Evolutionary conservation across 2,888 invertebrate species (phyloP).

Genomic region (Tetropium fuscum): DNA sequence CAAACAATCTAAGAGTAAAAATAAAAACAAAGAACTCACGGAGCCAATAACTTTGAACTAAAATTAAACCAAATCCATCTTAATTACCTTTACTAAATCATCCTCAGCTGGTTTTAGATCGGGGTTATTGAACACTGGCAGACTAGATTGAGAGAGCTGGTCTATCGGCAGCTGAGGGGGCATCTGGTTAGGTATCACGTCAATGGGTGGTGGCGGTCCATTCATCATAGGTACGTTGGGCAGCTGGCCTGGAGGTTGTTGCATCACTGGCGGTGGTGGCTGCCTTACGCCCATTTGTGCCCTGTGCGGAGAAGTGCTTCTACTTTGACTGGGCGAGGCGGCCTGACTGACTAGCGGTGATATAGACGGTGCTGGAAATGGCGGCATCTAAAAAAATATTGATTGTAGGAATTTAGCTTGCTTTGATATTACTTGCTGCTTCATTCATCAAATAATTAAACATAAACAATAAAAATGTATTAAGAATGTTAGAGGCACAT

Average conservation of each 20-base stretch:
- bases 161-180: slow-evolving; percentile 54
- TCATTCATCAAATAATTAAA: too few relatives aligned
- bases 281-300: slow-evolving; percentile 42
- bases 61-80: too few relatives aligned
- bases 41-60: not conserved
- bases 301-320: slow-evolving; percentile 76
- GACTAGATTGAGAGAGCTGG: slow-evolving; percentile 58
- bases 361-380: slow-evolving; percentile 71
- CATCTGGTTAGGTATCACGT: slow-evolving; percentile 45
- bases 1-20: too few relatives aligned
- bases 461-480: too few relatives aligned
- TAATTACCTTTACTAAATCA: slow-evolving; percentile 41
- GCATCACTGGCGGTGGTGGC: slow-evolving; percentile 33
- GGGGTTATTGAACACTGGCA: slow-evolving; percentile 47
- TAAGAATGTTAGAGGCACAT: too few relatives aligned
- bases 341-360: slow-evolving; percentile 80
- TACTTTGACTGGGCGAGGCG: slow-evolving; percentile 84
- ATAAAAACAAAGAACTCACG: not conserved
- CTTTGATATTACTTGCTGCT: too few relatives aligned
- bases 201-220: slow-evolving; percentile 55
- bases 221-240: slow-evolving; percentile 49
- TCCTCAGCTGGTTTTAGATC: slow-evolving; percentile 54
- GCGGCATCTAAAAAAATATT: slow-evolving; percentile 65
- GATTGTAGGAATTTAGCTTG: too few relatives aligned
- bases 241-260: slow-evolving; percentile 29